Conservation (phyloP, 2,113 vertebrate species). For the Sphyrna mokarran region DNA sequence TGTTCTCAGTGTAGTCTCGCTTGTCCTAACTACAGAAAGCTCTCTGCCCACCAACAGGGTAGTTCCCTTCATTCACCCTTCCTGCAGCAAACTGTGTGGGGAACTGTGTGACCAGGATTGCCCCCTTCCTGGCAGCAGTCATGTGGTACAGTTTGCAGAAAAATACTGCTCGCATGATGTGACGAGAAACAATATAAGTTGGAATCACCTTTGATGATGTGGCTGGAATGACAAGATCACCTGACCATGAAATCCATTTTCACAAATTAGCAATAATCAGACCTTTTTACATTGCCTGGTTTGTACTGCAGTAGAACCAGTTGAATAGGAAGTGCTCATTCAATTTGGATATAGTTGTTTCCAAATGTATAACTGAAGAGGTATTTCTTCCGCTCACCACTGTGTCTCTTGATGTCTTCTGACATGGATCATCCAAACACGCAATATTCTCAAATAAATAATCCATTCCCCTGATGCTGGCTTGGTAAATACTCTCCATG, state of each 20-base stretch:
- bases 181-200: neutral
- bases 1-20: neutral
- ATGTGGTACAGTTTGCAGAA: neutral
- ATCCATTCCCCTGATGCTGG: neutral
- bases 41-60: neutral
- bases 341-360: neutral
- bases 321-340: neutral
- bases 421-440: neutral
- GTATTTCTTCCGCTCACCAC: neutral
- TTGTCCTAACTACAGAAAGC: neutral
- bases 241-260: neutral
- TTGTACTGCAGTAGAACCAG: neutral
- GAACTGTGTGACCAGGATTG: neutral
- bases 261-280: neutral
- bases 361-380: conserved; percentile 1
- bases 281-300: neutral
- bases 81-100: neutral
- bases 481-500: neutral
- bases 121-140: neutral
- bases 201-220: neutral
- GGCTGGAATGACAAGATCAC: neutral
- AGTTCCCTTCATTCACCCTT: neutral
- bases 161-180: neutral
- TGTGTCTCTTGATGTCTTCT: neutral
- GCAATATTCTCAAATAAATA: neutral